These are phyloP conservation scores for Dexiosoma caninum DNA, from an alignment of 2,888 invertebrate genomes.

Conservation along the genomic window DNA sequence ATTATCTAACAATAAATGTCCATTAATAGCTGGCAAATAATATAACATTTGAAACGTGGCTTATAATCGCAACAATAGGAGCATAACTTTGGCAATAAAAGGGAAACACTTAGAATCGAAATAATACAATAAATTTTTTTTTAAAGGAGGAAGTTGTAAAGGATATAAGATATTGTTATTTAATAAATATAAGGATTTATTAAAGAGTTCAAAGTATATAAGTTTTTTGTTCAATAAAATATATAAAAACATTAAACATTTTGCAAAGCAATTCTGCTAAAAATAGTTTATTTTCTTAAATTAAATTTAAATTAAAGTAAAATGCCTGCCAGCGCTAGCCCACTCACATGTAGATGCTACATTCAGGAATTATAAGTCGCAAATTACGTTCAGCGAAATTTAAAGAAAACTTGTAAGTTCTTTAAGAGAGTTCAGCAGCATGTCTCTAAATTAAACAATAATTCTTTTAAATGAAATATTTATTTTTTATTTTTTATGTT, in stretches of 20 bases:
- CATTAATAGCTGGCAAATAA: constrained; percentile 57
- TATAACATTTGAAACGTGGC: constrained; percentile 48
- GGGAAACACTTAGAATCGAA: neutral
- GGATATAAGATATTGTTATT: constrained; percentile 27
- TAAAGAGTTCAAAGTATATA: neutral
- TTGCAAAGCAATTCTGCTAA: neutral
- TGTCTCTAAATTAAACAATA: too few species aligned
- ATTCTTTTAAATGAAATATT: too few species aligned
- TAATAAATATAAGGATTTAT: constrained; percentile 14
- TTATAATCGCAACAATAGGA: constrained; percentile 38
- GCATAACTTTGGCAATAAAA: neutral
- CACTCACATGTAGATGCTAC: too few species aligned
- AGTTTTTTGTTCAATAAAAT: neutral
- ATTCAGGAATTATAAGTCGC: too few species aligned
- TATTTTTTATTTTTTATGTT: too few species aligned
- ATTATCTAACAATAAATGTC: constrained; percentile 61
- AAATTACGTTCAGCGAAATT: too few species aligned
- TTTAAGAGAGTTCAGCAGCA: too few species aligned
- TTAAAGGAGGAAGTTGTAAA: neutral
- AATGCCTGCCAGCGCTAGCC: too few species aligned
- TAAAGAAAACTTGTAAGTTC: too few species aligned
- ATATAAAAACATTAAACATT: neutral
- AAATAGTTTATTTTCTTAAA: neutral
- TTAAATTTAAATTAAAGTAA: too few species aligned
- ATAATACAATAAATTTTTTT: neutral